A percentile compares a stretch with the other conserved stretches of the same genome.
These are phyloP conservation scores for Loxodonta africana DNA, from an alignment of 2,113 vertebrate species.

Conservation along the genomic window DNA sequence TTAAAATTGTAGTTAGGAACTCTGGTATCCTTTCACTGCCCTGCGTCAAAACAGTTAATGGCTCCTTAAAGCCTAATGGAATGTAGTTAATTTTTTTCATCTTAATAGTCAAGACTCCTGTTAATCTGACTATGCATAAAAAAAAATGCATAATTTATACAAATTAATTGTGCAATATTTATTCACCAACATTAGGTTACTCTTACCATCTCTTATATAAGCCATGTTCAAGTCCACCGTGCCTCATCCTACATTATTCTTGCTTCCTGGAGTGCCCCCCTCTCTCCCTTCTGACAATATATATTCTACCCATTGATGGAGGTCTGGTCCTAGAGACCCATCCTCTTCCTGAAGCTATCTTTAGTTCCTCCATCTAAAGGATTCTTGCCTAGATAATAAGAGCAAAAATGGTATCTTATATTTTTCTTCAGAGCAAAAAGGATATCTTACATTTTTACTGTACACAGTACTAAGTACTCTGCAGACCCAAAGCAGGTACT, in stretches of 20 bases:
- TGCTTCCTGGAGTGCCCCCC: neutral
- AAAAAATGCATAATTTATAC: neutral
- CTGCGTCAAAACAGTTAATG: neutral
- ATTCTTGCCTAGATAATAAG: neutral
- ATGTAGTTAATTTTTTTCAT: neutral
- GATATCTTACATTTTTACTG: neutral
- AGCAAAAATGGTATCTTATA: neutral
- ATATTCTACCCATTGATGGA: neutral
- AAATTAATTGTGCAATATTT: neutral
- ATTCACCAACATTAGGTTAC: neutral
- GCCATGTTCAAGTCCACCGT: neutral
- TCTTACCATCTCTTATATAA: neutral
- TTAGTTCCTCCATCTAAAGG: neutral
- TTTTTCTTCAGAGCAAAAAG: neutral
- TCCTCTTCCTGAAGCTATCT: neutral
- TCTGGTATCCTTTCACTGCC: neutral
- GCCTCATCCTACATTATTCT: neutral
- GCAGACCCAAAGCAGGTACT: neutral
- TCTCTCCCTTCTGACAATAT: neutral
- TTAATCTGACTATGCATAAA: neutral
- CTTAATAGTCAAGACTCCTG: neutral
- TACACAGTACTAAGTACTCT: neutral
- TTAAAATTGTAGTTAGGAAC: constrained; percentile 32
- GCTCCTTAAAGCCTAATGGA: neutral
- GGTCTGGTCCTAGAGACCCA: neutral